Evolutionary conservation across 2,888 invertebrate genomes (phyloP).

Genomic region (Thereva nobilitata): DNA sequence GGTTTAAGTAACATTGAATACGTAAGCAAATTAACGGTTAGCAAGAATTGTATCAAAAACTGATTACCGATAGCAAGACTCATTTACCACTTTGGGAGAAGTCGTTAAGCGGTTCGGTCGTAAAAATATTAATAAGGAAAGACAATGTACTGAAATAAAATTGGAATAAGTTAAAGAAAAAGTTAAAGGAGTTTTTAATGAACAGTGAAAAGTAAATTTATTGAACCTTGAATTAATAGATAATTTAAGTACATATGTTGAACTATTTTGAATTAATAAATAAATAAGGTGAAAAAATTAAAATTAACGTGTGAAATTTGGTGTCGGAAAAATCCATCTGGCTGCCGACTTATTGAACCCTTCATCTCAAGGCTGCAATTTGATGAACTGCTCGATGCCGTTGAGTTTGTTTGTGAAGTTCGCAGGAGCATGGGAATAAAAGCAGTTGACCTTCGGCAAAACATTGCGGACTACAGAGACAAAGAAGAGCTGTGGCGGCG

Average conservation of each 20-base stretch:
- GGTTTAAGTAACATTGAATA: too few species aligned
- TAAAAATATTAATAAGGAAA: not conserved
- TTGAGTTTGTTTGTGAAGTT: not conserved
- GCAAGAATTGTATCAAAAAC: too few species aligned
- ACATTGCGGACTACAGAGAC: not conserved
- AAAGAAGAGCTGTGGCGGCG: not conserved
- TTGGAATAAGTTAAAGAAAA: not conserved
- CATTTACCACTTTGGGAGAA: too few species aligned
- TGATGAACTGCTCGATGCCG: not conserved
- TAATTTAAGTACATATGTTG: too few species aligned
- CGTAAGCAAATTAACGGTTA: too few species aligned
- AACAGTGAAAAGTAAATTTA: too few species aligned
- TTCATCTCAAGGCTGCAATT: constrained; percentile 1
- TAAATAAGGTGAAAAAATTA: not conserved
- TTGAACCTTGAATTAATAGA: too few species aligned
- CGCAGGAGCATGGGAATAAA: not conserved
- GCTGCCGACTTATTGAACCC: not conserved
- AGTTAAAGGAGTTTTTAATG: too few species aligned
- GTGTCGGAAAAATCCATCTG: not conserved
- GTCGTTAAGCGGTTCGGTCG: too few species aligned
- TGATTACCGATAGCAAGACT: too few species aligned
- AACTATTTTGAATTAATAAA: too few species aligned
- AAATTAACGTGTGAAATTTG: not conserved
- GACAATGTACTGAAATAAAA: not conserved
- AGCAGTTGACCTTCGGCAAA: not conserved